A percentile compares a stretch with the other conserved stretches of the same genome.
Conservation (phyloP, 2,113 vertebrate genomes). For the Pogonocichla stellata region DNA sequence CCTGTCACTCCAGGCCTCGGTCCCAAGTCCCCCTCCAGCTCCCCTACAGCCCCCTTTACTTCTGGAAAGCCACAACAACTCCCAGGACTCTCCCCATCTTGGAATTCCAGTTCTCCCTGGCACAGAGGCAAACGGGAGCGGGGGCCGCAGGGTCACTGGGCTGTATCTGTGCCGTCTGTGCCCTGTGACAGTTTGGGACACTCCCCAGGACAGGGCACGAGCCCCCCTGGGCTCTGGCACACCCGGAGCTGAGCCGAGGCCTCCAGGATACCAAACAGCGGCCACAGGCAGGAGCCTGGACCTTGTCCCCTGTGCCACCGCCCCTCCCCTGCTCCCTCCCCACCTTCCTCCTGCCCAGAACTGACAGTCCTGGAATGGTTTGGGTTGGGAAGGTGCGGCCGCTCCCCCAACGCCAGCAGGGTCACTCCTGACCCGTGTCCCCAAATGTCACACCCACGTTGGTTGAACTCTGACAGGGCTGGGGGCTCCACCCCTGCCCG, state of each 20-base stretch:
- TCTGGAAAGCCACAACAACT: neutral
- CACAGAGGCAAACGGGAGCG: rapidly evolving
- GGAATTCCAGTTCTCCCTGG: neutral
- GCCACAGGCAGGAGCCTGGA: neutral
- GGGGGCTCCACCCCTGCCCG: too few species aligned
- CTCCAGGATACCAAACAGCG: neutral
- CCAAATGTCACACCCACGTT: neutral
- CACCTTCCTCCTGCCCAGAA: neutral
- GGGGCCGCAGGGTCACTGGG: rapidly evolving
- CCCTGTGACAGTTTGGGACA: neutral
- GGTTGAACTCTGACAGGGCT: too few species aligned
- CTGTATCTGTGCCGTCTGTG: neutral
- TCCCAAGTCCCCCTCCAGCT: neutral
- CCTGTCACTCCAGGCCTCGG: neutral
- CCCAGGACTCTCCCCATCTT: neutral
- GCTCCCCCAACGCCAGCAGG: neutral
- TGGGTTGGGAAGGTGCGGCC: neutral
- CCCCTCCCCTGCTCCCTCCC: neutral
- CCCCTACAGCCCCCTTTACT: rapidly evolving
- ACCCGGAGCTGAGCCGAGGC: neutral
- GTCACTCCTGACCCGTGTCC: neutral
- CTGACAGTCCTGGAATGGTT: rapidly evolving
- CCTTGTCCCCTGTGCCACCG: neutral
- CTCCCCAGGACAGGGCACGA: neutral
- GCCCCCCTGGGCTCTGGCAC: neutral